Percentiles rank a stretch among this genome's conserved stretches.
These are phyloP conservation scores for Nymphalis polychloros DNA, from an alignment of 2,888 invertebrate species.

Conservation along the genomic window DNA sequence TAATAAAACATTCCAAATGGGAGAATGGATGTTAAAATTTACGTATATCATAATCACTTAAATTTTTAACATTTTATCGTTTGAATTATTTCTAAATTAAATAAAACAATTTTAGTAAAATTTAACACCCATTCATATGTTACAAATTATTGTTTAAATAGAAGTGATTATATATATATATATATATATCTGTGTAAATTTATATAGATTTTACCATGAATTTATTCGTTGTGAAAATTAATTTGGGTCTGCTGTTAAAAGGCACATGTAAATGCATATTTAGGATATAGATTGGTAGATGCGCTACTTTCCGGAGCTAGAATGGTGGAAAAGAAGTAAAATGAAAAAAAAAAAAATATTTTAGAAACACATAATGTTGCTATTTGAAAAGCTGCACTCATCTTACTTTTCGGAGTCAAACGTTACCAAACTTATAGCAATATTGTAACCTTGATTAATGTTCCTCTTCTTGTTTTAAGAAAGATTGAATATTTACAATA, in stretches of 20 bases:
- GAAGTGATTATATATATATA: conserved; percentile 50
- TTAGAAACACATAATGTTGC: conserved; percentile 51
- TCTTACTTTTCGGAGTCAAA: conserved; percentile 71
- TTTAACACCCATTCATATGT: conserved; percentile 47
- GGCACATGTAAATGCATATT: conserved; percentile 62
- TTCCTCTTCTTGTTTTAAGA: conserved; percentile 82
- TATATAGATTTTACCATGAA: conserved; percentile 56
- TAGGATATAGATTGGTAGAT: conserved; percentile 79
- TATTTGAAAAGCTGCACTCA: conserved; percentile 82
- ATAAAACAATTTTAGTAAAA: conserved; percentile 43
- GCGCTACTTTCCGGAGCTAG: conserved; percentile 77
- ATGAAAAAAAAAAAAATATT: conserved; percentile 45
- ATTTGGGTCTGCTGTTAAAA: conserved; percentile 40
- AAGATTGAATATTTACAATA: conserved; percentile 82
- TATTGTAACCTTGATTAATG: conserved; percentile 80
- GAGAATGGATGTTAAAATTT: conserved; percentile 54
- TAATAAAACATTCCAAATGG: conserved; percentile 57
- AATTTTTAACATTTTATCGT: conserved; percentile 12
- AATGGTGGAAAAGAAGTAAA: conserved; percentile 57
- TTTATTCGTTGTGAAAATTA: conserved; percentile 52
- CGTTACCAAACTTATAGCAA: conserved; percentile 78
- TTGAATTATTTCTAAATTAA: conserved; percentile 12
- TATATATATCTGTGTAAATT: conserved; percentile 54
- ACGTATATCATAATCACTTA: conserved; percentile 31
- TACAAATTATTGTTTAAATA: conserved; percentile 47